A percentile compares a stretch with the other conserved stretches of the same genome.
These are phyloP conservation scores for Ophonus ardosiacus DNA, from an alignment of 2,888 invertebrate species.

Conservation along the genomic window DNA sequence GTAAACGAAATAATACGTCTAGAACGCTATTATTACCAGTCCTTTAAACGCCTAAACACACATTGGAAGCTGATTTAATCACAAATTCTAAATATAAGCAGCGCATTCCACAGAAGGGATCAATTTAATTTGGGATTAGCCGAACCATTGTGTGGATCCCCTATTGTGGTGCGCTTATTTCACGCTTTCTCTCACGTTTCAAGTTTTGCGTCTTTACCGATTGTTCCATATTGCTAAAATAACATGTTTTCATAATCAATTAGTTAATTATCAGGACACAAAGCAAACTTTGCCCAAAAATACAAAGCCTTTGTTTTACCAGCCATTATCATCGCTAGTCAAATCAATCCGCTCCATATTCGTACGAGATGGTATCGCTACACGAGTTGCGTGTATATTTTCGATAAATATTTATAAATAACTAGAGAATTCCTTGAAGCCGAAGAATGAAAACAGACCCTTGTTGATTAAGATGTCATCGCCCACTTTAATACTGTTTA, in stretches of 20 bases:
- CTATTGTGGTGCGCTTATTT: conserved; percentile 48
- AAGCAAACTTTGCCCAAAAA: conserved; percentile 2
- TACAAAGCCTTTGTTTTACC: conserved; percentile 2
- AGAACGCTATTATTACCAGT: conserved; percentile 18
- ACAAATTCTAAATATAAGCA: conserved; percentile 47
- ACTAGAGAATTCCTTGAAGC: background rate
- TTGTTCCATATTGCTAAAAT: conserved; percentile 34
- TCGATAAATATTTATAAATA: conserved; percentile 37
- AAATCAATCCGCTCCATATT: conserved; percentile 2
- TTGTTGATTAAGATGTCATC: conserved; percentile 8
- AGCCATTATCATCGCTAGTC: background rate
- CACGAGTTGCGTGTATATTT: background rate
- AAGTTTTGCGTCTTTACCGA: conserved; percentile 17
- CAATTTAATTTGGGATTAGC: conserved; percentile 53
- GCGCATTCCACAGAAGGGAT: conserved; percentile 40
- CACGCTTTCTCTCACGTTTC: conserved; percentile 35
- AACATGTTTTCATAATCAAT: conserved; percentile 41
- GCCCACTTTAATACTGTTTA: too few species aligned
- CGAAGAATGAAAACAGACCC: background rate
- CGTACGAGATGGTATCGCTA: conserved; percentile 5
- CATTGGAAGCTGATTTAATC: conserved; percentile 44
- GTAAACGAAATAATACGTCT: conserved; percentile 25
- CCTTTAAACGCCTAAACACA: conserved; percentile 49
- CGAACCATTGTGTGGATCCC: conserved; percentile 37
- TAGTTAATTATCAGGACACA: conserved; percentile 11